Base-by-base conservation (phyloP, 2,113 vertebrate genomes). In the Gulo gulo region DNA sequence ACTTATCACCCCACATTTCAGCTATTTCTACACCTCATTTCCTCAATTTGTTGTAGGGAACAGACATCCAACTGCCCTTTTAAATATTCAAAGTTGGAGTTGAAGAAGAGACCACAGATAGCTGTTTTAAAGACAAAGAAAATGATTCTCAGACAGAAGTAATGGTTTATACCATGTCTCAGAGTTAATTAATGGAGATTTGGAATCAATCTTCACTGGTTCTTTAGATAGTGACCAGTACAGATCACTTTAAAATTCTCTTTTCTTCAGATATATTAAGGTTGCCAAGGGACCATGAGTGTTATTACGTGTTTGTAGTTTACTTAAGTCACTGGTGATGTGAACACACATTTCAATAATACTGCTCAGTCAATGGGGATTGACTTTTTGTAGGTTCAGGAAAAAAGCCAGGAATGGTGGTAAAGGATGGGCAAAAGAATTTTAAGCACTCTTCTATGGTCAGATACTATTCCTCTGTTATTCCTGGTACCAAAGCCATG, bases 11-110 rank as follows among this genome's bases (percentile, higher is more conserved):
- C 34, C 3, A 8, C 18, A 90, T 92, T 97, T 96, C 73, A 96
- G 92, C 15, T 18, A 91, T 52, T 52, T 86, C 47, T 71, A 61
- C 39, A 90, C 34, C 83, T 96, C 59, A 97, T 80, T 97, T 7
- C 59, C 50, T 94, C 92, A 34, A 94, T 16, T 57, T 65, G 26
- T 47, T 10, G 6, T 16, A 81, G 11, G n/a, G 16, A 91, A 79
- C 12, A 86, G 31, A 81, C n/a, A 55, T 79, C 84, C 20, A 86
- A 67, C 7, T 93, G 65, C 81, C 59, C 23, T 90, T 93, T 73
- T 59, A 36, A 73, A 65, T 86, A 93, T 45, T 80, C 93, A 71
- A 78, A 95, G 20, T 67, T 42, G 79, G 6, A 85, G 55, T 71
- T 13, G 90, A 50, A 63, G 31, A 81, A 31, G 34, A 90, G 6